Percentiles rank a stretch among this genome's conserved stretches.
phyloP scores from a whole-genome alignment of 2,888 invertebrate genomes.

The Gonocerus acuteangulatus region DNA sequence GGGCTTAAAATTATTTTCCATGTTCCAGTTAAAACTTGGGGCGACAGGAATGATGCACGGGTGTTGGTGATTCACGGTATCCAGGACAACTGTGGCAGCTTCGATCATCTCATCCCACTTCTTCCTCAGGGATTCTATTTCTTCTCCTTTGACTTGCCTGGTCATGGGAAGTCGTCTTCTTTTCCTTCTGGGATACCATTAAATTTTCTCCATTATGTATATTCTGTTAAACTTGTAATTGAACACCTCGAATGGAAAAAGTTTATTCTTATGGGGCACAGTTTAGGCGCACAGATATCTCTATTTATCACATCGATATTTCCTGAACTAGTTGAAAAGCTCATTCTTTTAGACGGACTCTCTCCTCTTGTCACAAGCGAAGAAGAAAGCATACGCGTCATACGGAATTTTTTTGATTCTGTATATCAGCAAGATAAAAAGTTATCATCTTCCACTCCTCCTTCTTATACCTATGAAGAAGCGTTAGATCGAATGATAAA shows the following conservation, averaged over 20 bases:
- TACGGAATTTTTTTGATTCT: constrained; percentile 35
- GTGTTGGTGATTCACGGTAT: constrained; percentile 44
- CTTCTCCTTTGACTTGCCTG: constrained; percentile 45
- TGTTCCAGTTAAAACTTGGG: constrained; percentile 40
- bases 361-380: constrained; percentile 35
- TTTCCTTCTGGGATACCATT: constrained; percentile 43
- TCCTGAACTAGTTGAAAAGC: constrained; percentile 40
- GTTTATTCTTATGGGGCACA: constrained; percentile 43
- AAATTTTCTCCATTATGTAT: constrained; percentile 40
- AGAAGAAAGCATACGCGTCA: constrained; percentile 31
- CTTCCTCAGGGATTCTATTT: constrained; percentile 42
- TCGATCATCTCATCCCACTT: constrained; percentile 43
- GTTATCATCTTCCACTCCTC: constrained; percentile 33
- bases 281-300: constrained; percentile 45
- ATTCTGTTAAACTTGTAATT: constrained; percentile 40
- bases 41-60: constrained; percentile 40
- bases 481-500: constrained; percentile 35
- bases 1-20: too few relatives aligned
- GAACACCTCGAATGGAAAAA: constrained; percentile 43
- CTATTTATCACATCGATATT: constrained; percentile 38
- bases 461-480: constrained; percentile 39
- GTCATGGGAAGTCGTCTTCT: constrained; percentile 46
- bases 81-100: constrained; percentile 45
- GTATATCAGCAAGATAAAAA: constrained; percentile 37
- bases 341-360: constrained; percentile 41